phyloP scores from a whole-genome alignment of 2,113 vertebrate species.

The Callopanchax toddi region DNA sequence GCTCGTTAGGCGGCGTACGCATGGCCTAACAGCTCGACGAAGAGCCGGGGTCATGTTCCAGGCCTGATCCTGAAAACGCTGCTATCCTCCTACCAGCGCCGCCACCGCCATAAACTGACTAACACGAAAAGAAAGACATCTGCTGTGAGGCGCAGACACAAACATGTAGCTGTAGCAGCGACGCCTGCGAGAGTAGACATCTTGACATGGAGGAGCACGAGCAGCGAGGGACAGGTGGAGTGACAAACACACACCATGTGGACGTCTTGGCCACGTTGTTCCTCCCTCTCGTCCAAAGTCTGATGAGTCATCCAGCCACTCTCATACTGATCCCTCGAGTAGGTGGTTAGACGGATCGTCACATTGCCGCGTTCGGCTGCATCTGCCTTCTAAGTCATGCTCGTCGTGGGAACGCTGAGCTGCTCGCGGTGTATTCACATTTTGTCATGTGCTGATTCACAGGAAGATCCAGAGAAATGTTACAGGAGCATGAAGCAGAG shows the following conservation, averaged over 20 bases:
- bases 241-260: slow-evolving; percentile 43
- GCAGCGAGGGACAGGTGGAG: slow-evolving; percentile 32
- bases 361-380: slow-evolving; percentile 46
- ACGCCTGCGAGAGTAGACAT: slow-evolving; percentile 12
- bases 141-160: background rate
- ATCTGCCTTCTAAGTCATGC: slow-evolving; percentile 56
- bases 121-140: background rate
- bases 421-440: slow-evolving; percentile 43
- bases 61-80: slow-evolving; percentile 31
- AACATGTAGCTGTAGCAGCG: background rate
- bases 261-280: slow-evolving; percentile 35
- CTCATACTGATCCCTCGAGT: slow-evolving; percentile 56
- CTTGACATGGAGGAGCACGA: slow-evolving; percentile 20
- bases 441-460: slow-evolving; percentile 61
- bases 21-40: slow-evolving; percentile 67
- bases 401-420: slow-evolving; percentile 40
- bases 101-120: slow-evolving; percentile 7
- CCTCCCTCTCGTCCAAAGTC: slow-evolving; percentile 51
- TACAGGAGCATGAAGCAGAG: slow-evolving; percentile 29
- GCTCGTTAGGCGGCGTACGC: slow-evolving; percentile 75
- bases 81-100: slow-evolving; percentile 2
- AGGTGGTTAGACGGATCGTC: slow-evolving; percentile 42
- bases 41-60: slow-evolving; percentile 65
- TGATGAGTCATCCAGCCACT: slow-evolving; percentile 60
- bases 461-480: slow-evolving; percentile 40